A percentile compares a stretch with the other conserved stretches of the same genome.
These are phyloP conservation scores for Phrixothrix hirtus DNA, from an alignment of 2,888 invertebrate genomes.

Conservation along the genomic window DNA sequence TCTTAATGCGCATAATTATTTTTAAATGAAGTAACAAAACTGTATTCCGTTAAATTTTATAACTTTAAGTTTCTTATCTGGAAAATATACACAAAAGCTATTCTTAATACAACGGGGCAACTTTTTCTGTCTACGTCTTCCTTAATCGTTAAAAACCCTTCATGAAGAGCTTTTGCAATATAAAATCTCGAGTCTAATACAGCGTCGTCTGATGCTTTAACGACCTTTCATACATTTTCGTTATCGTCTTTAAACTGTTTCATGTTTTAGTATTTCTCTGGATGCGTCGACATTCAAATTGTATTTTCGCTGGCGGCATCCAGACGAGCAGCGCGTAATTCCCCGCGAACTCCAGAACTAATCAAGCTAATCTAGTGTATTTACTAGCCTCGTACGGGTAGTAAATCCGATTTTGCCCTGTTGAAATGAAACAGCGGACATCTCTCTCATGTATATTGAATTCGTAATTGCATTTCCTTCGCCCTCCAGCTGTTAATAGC, in stretches of 20 bases:
- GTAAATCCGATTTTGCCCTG: constrained; percentile 45
- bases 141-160: constrained; percentile 22
- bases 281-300: constrained; percentile 40
- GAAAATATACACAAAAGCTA: constrained; percentile 1
- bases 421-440: constrained; percentile 38
- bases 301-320: constrained; percentile 38
- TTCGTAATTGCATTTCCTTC: constrained; percentile 32
- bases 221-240: constrained; percentile 18
- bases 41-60: too few species aligned
- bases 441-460: constrained; percentile 32
- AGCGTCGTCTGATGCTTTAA: constrained; percentile 20
- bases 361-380: constrained; percentile 52
- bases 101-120: neutral
- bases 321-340: constrained; percentile 34
- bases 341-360: constrained; percentile 47
- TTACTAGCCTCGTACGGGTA: constrained; percentile 48
- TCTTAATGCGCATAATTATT: too few species aligned
- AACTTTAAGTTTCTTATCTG: too few species aligned
- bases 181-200: constrained; percentile 13
- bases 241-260: constrained; percentile 21
- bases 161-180: constrained; percentile 12
- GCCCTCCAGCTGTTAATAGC: constrained; percentile 30
- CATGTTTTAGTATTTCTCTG: constrained; percentile 28
- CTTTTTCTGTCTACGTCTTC: constrained; percentile 8
- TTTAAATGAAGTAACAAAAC: too few species aligned